Conservation (phyloP, 1,140 invertebrate species). For the Telenomus remus region DNA sequence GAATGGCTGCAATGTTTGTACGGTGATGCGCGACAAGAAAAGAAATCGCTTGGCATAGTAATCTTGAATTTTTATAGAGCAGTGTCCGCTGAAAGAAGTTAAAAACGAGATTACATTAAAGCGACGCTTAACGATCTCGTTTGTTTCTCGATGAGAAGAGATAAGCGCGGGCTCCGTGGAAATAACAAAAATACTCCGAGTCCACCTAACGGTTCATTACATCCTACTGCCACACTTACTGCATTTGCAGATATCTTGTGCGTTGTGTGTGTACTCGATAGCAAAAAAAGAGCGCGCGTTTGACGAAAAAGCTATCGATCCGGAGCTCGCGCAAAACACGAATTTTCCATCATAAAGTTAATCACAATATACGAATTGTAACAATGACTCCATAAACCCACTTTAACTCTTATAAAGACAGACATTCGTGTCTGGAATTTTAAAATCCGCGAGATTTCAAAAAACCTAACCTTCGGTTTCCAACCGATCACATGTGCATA, state of each 20-base stretch:
- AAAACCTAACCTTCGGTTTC: too few relatives aligned
- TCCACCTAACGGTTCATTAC: constrained; percentile 67
- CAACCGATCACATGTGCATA: too few relatives aligned
- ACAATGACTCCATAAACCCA: constrained; percentile 37
- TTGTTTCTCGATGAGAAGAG: constrained; percentile 47
- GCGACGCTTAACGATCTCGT: constrained; percentile 41
- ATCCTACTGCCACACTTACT: constrained; percentile 73
- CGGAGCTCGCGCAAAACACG: constrained; percentile 1
- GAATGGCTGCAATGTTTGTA: neutral
- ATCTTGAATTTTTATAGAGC: constrained; percentile 11
- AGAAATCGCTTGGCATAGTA: constrained; percentile 1
- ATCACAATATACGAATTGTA: neutral
- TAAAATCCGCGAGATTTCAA: too few relatives aligned
- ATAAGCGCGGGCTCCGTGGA: constrained; percentile 60
- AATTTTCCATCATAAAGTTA: constrained; percentile 25
- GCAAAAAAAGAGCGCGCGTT: constrained; percentile 36
- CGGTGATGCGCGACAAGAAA: constrained; percentile 1
- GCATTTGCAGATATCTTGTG: constrained; percentile 42
- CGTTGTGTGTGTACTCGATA: constrained; percentile 27
- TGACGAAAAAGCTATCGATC: constrained; percentile 30
- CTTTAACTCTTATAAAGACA: constrained; percentile 3
- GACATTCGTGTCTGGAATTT: too few relatives aligned
- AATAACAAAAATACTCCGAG: constrained; percentile 67
- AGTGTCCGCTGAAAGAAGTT: constrained; percentile 1
- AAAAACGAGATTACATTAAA: constrained; percentile 38